These are phyloP conservation scores for Echinarachnius parma DNA, from an alignment of 53 echinoderm and acorn worm genomes.

Conservation along the genomic window DNA sequence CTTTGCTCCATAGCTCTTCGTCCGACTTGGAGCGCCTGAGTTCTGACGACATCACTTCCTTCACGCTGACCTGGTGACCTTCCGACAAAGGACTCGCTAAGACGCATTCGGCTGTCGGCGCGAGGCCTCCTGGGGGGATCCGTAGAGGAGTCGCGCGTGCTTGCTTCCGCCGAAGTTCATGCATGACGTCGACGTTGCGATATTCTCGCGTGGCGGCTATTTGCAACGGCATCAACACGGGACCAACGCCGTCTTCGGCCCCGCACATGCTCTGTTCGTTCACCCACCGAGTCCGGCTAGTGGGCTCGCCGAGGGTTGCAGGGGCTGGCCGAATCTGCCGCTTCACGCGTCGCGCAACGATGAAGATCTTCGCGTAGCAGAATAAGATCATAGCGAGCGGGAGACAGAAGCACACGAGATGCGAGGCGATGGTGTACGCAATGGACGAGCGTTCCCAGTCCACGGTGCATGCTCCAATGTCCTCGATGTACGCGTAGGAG, in stretches of 20 bases:
- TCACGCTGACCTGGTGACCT: neutral
- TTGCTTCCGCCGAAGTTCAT: neutral
- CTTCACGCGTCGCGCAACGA: constrained; percentile 33
- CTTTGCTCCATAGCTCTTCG: neutral
- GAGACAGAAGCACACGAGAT: constrained; percentile 25
- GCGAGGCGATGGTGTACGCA: constrained; percentile 10
- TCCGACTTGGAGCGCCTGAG: constrained; percentile 6
- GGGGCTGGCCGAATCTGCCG: constrained; percentile 40
- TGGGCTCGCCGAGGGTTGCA: constrained; percentile 10
- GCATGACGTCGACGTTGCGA: neutral
- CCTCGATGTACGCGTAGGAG: constrained; percentile 33
- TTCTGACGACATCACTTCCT: too few species aligned
- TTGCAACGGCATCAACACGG: too few species aligned
- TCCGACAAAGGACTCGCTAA: neutral
- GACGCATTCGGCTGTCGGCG: neutral
- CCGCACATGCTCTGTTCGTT: constrained; percentile 11
- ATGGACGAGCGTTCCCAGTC: constrained; percentile 13
- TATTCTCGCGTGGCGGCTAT: neutral
- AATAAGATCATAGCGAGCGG: constrained; percentile 33
- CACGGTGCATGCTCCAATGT: constrained; percentile 47
- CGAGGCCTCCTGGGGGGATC: neutral
- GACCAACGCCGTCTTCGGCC: too few species aligned
- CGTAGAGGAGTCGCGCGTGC: neutral
- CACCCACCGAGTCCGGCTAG: constrained; percentile 8
- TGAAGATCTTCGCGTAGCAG: constrained; percentile 46